Base-by-base conservation (phyloP, 23 tunicate genomes). In the Clavelina lepadiformis region DNA sequence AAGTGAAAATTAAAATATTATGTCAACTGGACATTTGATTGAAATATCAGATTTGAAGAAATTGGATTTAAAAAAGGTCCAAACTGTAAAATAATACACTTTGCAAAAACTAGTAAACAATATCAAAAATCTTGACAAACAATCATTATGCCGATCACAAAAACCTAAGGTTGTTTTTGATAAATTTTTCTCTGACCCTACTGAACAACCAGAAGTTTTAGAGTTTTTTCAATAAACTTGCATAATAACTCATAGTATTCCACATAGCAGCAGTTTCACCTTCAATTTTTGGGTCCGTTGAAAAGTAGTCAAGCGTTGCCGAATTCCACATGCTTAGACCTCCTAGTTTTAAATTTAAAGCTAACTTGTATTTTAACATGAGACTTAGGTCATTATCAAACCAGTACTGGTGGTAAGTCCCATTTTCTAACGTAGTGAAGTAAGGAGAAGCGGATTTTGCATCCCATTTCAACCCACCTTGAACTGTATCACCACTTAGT, bases 271-370 rank as follows among this genome's bases (percentile, higher is more conserved):
- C 51, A 36, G 71, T 83, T 52, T 62, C 51, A 13, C 51, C 15
- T 56, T 50, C 33, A 20, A 75, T 47, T 1, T 22, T 46, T 18
- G 71, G 71, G 61, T 75, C 72, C 11, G 77, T 75, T 25, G 92
- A 75, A 1, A 29, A 51, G 45, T 83, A 83, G 35, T 83, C 71
- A 31, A 83, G 44, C 29, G 27, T 20, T 29, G 51, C 71, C 26
- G 92, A 77, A 11, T 61, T 32, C 64, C 64, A 83, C 92, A 83
- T 83, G 2, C 82, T 60, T 38, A 83, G 29, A 58, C 92, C 92
- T 3, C 62, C 21, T 27, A 83, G 41, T 1, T 53, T 53, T 47
- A 75, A 36, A 8, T 50, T 30, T 25, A 33, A n/a, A 25, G 82
- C 92, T 35, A 83, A 31, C 30, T 83, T 27, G 33, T 75, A 83